Base-by-base conservation (phyloP, 2,113 vertebrate species). In the Toxotes chatareus region DNA sequence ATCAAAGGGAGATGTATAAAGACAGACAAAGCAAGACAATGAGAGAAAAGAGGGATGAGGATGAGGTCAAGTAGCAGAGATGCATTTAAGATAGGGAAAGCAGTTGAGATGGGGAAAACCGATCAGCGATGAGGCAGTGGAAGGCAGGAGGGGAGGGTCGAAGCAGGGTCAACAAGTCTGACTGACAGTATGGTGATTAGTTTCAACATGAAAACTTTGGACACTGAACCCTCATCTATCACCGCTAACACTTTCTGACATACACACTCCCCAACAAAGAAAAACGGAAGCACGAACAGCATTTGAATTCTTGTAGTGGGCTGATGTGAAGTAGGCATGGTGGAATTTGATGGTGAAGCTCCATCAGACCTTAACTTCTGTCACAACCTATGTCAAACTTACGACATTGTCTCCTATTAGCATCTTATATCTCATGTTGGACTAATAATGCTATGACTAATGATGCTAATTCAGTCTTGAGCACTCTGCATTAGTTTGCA, bases 171-270 rank as follows among this genome's bases (percentile, higher is more conserved):
- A 60, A 51, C 53, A 31, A 61, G 66, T 62, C 34, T 83, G 90
- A 91, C 73, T 90, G 88, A 91, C 93, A 93, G 85, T 68, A 60
- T 68, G 70, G 75, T 85, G 87, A 92, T 92, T 89, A 82, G 80
- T 92, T 90, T 89, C 61, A 92, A 86, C 87, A 77, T 87, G 83
- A 77, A 68, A 77, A 60, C 81, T 61, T 59, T 74, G 51, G 62
- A 77, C 73, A 60, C 67, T 55, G 51, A 57, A 67, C 67, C 72
- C 80, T 69, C 62, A 46, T 53, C 62, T 14, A 63, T 76, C 72
- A 76, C 11, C 1, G 16, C 32, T 73, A 79, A 80, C 10, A 11
- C 36, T 38, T 7, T n/a, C 61, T 67, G 71, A 63, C 42, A 51
- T 1, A 27, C 40, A 59, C 13, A 60, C 19, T 36, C 2, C 2